Evolutionary conservation across 2,888 invertebrate species (phyloP), one percentile per base, ranked within the genome.

Genomic region (Caenorhabditis afra): DNA sequence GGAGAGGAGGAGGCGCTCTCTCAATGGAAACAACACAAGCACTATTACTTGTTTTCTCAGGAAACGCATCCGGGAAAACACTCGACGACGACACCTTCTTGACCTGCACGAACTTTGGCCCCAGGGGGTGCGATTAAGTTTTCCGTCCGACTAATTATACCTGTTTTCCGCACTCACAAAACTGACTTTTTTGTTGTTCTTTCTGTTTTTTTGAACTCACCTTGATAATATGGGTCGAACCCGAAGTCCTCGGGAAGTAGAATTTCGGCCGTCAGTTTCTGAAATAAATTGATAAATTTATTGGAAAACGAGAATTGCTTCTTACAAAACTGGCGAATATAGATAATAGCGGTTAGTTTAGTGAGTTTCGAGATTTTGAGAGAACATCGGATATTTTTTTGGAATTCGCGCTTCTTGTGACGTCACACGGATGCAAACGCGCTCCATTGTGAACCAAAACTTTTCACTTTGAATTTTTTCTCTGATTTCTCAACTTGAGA

Each of bases 61-160:
- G 47, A n/a, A 41, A 14, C 41, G 14, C 12, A 41, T 41, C 41
- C 41, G 41, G 41, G 22, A 23, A 20, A 49, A 39, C 12, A 64
- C 47, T 47, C 18, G 41, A 52, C 52, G 12, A 55, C 14, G 1
- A 41, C 20, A 35, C 20, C 16, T 44, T 20, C 29, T 59, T 52
- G 50, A 52, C 59, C 23, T 52, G 16, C 50, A 58, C 37, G 39
- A 61, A 49, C 59, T 53, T 53, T 61, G 68, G 29, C 50, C 52
- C 52, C 41, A 18, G n/a, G n/a, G 16, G 11, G 39, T 11, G 14
- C 67, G 41, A 67, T 67, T 66, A 66, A 55, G 45, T 53, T 10
- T 47, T 20, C 16, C 18, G 37, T 35, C 35, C 35, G 22, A 37
- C 35, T 67, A 58, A 67, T 67, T 57, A 67, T 50, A 50, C 41